Base-by-base conservation (phyloP, 1,140 invertebrate species). In the Achroia grisella region DNA sequence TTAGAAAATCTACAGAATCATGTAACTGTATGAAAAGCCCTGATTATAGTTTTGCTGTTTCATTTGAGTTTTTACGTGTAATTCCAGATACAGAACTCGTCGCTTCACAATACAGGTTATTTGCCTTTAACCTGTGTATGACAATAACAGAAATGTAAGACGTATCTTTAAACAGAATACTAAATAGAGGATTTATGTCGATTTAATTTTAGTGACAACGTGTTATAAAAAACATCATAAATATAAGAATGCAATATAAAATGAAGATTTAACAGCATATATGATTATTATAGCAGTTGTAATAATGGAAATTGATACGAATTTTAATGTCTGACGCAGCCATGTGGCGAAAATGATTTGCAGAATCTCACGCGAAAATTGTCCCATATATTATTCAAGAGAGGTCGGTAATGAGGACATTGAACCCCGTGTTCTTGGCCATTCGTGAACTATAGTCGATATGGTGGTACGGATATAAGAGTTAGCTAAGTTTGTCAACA, bases 361-460 rank as follows among this genome's bases (percentile, higher is more conserved):
- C 47, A 35, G 55, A 55, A 62, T 59, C 56, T 44, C 52, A 56
- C 52, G 64, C 68, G 50, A 65, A 73, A 71, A 63, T 66, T 62
- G 73, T 60, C 64, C 71, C 64, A 82, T 75, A 82, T 82, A 66
- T 79, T 82, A 79, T 79, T 64, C 72, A 62, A 60, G 55, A 72
- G 55, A 58, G 53, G 31, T 44, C 56, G 62, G 69, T 79, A 79
- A 78, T 78, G 68, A 68, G 73, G 63, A 6, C 63, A 36, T 62
- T 76, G 62, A 79, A 63, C 70, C 50, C 49, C 9, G 30, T 39
- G 60, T 60, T 52, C 62, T 62, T 52, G 59, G 60, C 65, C 56
- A 58, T 61, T 54, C 55, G 48, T 44, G 62, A 45, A 45, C 34
- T 47, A 54, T 53, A 41, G 46, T 36, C 23, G 49, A 51, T 51